Evolutionary conservation across 1,140 invertebrate species (phyloP), one percentile per base, ranked within the genome.

Genomic region (Batillaria attramentaria): DNA sequence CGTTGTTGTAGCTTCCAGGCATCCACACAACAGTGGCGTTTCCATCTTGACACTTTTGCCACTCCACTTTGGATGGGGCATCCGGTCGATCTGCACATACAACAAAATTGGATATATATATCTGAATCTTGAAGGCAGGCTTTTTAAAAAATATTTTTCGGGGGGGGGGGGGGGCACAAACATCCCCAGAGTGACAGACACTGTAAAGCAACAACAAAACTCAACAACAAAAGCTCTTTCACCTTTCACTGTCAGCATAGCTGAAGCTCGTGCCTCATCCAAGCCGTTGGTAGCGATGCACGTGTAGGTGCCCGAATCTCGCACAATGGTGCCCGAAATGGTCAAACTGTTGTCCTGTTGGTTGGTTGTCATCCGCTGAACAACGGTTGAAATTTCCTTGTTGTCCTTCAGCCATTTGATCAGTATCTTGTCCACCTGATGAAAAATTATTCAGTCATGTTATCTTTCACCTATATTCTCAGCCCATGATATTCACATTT

Each of bases 221-320:
- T n/a, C n/a, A n/a, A n/a, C n/a, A n/a, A n/a, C n/a, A 62, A 4
- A 75, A n/a, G n/a, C n/a, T n/a, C n/a, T n/a, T n/a, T 81, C 74
- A 94, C 94, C 95, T 93, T 99, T 97, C 6, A 99, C 98, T 77
- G 94, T 97, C 1, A 99, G 92, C 72, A 95, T 96, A 10, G 98
- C 97, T 82, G 94, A 93, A 0, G 96, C 95, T 8, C 93, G 93
- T 1, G 95, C 94, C 83, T 95, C 93, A 89, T 99, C 98, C 31
- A 99, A 92, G 6, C 95, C 94, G 2, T 98, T 99, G 60, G 92
- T 93, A 1, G 98, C 98, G n/a, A 98, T 94, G 91, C 98, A 99
- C 0, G 97, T 99, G 87, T 99, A 99, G 66, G 94, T 94, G 20
- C 97, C 98, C 16, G 98, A 98, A 91, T 99, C 97, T 72, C 98